Evolutionary conservation across 2,797 vertebrate genomes (phyloP), one percentile per base, ranked within the genome.

Genomic region (Pelochelys cantorii): DNA sequence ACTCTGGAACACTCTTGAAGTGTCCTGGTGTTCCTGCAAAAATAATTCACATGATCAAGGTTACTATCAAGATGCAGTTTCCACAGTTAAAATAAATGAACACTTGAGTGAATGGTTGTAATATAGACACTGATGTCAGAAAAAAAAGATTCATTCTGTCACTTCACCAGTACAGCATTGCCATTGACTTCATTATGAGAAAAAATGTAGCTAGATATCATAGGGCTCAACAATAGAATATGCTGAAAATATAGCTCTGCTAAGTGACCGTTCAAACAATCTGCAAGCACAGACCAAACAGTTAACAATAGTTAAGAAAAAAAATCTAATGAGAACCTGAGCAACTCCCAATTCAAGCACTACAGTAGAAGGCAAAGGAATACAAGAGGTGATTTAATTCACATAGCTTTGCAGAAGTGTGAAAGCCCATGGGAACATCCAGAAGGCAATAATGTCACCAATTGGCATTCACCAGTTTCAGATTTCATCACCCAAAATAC

Each of bases 181-280:
- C 23, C 60, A 78, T 11, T 37, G 60, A 80, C 80, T 90, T 60
- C 10, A 5, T 5, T 60, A 60, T 27, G 23, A 87, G 53, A 81
- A 17, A 52, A 84, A 83, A 60, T n/a, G 31, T 79, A 79, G 90
- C 86, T 27, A 93, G 57, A 75, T 10, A 27, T 25, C 10, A 60
- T 12, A 15, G 37, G 62, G 81, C 81, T 34, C 20, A 52, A 57
- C 17, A 83, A 54, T 56, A 95, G 84, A 93, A 79, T 92, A 92
- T 87, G 57, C 14, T 85, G 34, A 65, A 5, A 14, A 27, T 27
- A 34, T n/a, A 54, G 5, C 2, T 85, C 7, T 71, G 77, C 29
- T 3, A 5, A 4, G n/a, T 87, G 74, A 55, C 65, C 74, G 7
- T 59, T 42, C 74, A 88, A 11, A 37, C 31, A 79, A 86, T 2